Percentiles rank a stretch among this genome's conserved stretches.
Conservation (phyloP, 1,140 invertebrate genomes). For the Goniozus legneri region DNA sequence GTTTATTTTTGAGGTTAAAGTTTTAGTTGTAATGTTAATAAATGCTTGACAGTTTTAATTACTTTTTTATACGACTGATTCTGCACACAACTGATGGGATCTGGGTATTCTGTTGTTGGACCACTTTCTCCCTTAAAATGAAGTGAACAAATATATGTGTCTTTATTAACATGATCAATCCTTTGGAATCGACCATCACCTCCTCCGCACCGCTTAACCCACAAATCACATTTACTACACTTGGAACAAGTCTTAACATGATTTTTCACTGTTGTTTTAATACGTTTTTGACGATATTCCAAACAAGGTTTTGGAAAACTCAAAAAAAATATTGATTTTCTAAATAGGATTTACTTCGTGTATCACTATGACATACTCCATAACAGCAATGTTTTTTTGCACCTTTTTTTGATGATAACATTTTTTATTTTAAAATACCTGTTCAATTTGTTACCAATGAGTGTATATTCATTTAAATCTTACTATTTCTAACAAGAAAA, state of each 20-base stretch:
- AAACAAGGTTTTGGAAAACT: conserved; percentile 17
- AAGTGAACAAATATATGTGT: conserved; percentile 18
- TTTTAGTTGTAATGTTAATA: neutral
- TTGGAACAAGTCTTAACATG: conserved; percentile 10
- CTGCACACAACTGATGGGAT: neutral
- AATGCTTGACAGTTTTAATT: neutral
- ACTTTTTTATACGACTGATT: neutral
- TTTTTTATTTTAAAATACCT: no score
- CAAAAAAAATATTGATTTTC: conserved; percentile 6
- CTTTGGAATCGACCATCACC: conserved; percentile 6
- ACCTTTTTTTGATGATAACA: conserved; percentile 4
- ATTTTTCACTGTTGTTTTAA: conserved; percentile 3
- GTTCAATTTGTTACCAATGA: no score
- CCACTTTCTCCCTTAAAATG: conserved; percentile 17
- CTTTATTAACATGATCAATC: conserved; percentile 17
- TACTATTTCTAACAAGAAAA: no score
- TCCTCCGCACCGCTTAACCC: conserved; percentile 18
- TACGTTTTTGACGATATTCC: conserved; percentile 3
- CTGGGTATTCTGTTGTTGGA: conserved; percentile 3
- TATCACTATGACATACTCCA: conserved; percentile 9
- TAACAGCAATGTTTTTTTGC: conserved; percentile 9
- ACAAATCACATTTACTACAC: conserved; percentile 19
- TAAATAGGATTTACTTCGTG: neutral
- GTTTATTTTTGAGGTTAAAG: neutral
- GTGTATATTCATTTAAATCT: no score